phyloP scores from a whole-genome alignment of 2,113 vertebrate genomes.

The Daubentonia madagascariensis region DNA sequence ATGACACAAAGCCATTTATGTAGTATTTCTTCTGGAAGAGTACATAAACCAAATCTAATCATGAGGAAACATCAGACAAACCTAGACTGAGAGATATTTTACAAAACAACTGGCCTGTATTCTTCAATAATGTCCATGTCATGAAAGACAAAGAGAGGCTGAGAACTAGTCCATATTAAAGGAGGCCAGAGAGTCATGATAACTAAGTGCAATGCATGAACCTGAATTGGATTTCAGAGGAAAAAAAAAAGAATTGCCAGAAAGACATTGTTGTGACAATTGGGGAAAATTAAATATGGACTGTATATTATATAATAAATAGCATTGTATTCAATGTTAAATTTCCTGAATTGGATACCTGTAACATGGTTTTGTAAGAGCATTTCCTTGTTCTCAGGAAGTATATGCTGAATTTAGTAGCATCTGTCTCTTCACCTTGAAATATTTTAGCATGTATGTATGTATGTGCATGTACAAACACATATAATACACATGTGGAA shows the following conservation, averaged over 20 bases:
- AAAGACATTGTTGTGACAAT: background rate
- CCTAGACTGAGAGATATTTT: background rate
- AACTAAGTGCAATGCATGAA: background rate
- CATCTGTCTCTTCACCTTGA: background rate
- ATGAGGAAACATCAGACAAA: background rate
- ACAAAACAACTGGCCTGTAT: background rate
- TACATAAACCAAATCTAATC: background rate
- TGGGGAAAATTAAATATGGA: background rate
- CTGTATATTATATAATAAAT: background rate
- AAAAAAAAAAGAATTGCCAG: background rate
- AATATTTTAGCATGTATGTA: background rate
- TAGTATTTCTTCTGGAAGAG: constrained; percentile 4
- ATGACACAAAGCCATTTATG: background rate
- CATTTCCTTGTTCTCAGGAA: background rate
- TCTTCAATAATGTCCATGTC: background rate
- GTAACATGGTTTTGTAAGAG: background rate
- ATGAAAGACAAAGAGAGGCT: background rate
- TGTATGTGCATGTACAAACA: background rate
- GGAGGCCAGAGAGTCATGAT: background rate
- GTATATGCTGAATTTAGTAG: background rate
- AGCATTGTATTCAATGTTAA: background rate
- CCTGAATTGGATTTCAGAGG: background rate
- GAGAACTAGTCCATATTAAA: background rate
- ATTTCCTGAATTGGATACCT: background rate
- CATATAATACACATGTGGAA: background rate